These are phyloP conservation scores for Heliconius nattereri DNA, from an alignment of 1,140 invertebrate genomes.

Conservation along the genomic window DNA sequence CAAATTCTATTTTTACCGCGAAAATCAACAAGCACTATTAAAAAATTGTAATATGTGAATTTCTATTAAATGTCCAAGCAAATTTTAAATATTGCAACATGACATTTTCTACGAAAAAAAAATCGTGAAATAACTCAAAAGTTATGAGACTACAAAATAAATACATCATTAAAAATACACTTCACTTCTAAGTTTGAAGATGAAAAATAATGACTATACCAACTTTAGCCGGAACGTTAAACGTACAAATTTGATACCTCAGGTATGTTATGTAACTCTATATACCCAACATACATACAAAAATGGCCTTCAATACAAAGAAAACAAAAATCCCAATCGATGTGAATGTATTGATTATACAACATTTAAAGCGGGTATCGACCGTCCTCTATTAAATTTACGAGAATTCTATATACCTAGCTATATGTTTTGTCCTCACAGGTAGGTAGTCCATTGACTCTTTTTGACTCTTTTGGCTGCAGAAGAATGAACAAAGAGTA, in stretches of 20 bases:
- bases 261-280: neutral
- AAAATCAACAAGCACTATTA: neutral
- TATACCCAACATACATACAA: neutral
- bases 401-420: slow-evolving; percentile 9
- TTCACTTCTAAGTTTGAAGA: neutral
- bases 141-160: neutral
- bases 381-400: slow-evolving; percentile 24
- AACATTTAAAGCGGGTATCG: slow-evolving; percentile 14
- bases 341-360: slow-evolving; percentile 25
- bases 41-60: neutral
- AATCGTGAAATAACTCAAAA: neutral
- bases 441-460: slow-evolving; percentile 42
- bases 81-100: neutral
- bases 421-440: slow-evolving; percentile 29
- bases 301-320: slow-evolving; percentile 19
- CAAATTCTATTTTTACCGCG: neutral
- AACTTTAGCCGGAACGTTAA: neutral
- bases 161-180: slow-evolving; percentile 1
- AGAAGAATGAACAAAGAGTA: slow-evolving; percentile 47
- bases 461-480: slow-evolving; percentile 42
- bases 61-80: neutral
- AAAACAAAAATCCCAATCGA: slow-evolving; percentile 31
- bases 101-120: neutral
- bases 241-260: neutral
- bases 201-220: neutral